Conservation (phyloP, 2,888 invertebrate genomes). For the Drosophila merina region DNA sequence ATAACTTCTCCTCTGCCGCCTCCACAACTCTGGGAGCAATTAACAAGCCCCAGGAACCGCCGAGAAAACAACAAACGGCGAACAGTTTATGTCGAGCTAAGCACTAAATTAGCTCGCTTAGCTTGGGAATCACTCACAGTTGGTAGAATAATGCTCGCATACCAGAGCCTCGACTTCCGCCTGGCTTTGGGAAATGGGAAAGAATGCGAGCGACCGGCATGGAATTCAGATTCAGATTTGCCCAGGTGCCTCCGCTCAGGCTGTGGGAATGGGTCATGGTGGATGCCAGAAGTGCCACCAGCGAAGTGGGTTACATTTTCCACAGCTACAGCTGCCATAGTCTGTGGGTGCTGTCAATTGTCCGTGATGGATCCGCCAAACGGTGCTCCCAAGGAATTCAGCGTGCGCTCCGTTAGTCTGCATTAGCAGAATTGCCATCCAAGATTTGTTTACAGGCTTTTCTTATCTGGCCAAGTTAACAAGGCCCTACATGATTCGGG, state of each 20-base stretch:
- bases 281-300: conserved; percentile 14
- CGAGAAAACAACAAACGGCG: conserved; percentile 20
- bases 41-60: conserved; percentile 19
- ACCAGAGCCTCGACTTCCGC: conserved; percentile 67
- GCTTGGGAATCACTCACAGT: conserved; percentile 34
- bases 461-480: conserved; percentile 9
- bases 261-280: conserved; percentile 73
- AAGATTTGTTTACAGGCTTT: background rate
- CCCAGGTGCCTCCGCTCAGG: conserved; percentile 38
- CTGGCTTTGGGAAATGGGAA: conserved; percentile 59
- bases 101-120: conserved; percentile 59
- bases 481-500: background rate
- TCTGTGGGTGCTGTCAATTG: conserved; percentile 33
- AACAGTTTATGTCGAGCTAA: conserved; percentile 50
- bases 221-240: conserved; percentile 57
- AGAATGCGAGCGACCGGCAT: conserved; percentile 62
- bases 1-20: conserved; percentile 8
- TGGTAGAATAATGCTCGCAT: conserved; percentile 57
- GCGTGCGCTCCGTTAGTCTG: conserved; percentile 14
- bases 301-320: conserved; percentile 61
- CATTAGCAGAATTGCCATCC: conserved; percentile 7
- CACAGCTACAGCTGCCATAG: background rate
- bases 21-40: conserved; percentile 2
- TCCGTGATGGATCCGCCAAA: conserved; percentile 16
- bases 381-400: conserved; percentile 14